Evolutionary conservation across 2,888 invertebrate species (phyloP).

Genomic region (Agrypnus murinus): DNA sequence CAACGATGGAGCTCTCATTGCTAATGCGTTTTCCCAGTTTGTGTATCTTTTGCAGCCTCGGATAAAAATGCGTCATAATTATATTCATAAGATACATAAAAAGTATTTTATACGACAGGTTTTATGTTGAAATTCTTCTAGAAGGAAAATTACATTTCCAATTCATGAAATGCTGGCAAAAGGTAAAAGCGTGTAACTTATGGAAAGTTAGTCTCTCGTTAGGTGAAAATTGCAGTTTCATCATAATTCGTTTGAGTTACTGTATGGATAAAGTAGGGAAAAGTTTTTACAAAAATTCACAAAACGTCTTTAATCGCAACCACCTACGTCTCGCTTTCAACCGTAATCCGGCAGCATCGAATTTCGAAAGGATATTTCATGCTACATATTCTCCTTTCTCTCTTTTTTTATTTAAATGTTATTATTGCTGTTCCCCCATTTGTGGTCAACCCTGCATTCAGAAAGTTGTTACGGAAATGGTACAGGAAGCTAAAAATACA

Average conservation of each 20-base stretch:
- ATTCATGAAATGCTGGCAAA: conserved; percentile 66
- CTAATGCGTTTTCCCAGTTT: conserved; percentile 52
- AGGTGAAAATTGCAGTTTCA: conserved; percentile 56
- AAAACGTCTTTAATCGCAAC: conserved; percentile 14
- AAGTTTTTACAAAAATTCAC: not conserved
- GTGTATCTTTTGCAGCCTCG: conserved; percentile 47
- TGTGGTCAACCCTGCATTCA: conserved; percentile 64
- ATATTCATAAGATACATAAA: conserved; percentile 65
- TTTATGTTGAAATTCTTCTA: conserved; percentile 65
- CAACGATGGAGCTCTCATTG: conserved; percentile 44
- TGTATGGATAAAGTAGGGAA: conserved; percentile 13
- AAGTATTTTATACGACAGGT: conserved; percentile 64
- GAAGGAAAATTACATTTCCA: conserved; percentile 69
- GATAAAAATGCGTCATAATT: conserved; percentile 64
- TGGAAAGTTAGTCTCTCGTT: conserved; percentile 53
- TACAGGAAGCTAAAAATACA: conserved; percentile 65
- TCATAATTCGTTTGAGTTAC: conserved; percentile 45
- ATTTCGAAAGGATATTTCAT: conserved; percentile 24
- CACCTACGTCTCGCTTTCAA: not conserved
- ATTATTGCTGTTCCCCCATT: conserved; percentile 63
- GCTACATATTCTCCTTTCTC: conserved; percentile 27
- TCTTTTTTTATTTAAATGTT: conserved; percentile 64
- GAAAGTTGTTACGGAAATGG: conserved; percentile 63
- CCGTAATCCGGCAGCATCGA: not conserved
- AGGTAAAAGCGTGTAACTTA: conserved; percentile 55